A percentile compares a stretch with the other conserved stretches of the same genome.
Conservation (phyloP, 2,113 vertebrate species). For the Asarcornis scutulata region DNA sequence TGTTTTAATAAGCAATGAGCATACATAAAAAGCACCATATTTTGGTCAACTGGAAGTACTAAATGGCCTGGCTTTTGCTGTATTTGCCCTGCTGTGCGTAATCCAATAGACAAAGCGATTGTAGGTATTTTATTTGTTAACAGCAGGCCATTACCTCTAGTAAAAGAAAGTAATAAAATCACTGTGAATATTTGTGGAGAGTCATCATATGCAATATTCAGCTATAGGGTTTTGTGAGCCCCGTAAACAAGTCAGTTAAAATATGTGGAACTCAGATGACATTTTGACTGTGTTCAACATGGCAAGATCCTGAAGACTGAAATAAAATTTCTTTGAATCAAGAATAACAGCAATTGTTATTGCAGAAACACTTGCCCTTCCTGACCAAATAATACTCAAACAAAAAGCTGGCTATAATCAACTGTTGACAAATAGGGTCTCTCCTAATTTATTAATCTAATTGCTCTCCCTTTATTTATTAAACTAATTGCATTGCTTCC, state of each 20-base stretch:
- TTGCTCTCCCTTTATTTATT: slow-evolving; percentile 67
- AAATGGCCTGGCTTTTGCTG: not conserved
- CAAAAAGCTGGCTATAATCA: slow-evolving; percentile 25
- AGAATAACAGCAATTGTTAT: not conserved
- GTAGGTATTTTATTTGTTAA: not conserved
- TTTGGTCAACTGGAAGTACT: not conserved
- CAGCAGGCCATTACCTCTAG: too few relatives aligned
- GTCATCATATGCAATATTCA: not conserved
- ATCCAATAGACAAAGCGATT: not conserved
- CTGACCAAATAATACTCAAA: not conserved
- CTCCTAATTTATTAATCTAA: slow-evolving; percentile 67
- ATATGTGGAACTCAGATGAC: not conserved
- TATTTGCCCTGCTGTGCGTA: not conserved
- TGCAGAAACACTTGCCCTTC: not conserved
- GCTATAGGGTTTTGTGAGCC: not conserved
- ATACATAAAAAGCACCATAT: not conserved
- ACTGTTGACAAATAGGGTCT: not conserved
- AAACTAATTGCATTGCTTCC: slow-evolving; percentile 53
- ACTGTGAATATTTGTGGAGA: not conserved
- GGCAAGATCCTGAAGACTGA: not conserved
- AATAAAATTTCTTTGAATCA: not conserved
- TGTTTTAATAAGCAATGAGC: not conserved
- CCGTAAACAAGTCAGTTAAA: not conserved
- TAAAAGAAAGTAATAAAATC: not conserved
- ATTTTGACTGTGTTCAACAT: not conserved